Evolutionary conservation across 1,140 invertebrate genomes (phyloP), one percentile per base, ranked within the genome.

Genomic region (Macrobrachium rosenbergii): DNA sequence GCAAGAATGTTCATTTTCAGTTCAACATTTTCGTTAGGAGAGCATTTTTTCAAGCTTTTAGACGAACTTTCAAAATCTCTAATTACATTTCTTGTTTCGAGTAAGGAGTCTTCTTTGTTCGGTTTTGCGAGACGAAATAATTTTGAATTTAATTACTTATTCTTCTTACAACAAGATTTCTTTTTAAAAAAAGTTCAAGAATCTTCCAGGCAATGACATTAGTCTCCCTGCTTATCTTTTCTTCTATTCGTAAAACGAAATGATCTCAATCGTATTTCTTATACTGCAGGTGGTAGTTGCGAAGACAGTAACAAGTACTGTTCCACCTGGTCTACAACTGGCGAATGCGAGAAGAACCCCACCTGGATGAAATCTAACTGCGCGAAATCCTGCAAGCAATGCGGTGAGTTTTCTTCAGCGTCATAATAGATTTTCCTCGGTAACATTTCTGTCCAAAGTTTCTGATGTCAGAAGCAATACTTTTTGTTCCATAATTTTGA

Each of bases 341-440:
- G 91, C 7, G 92, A 92, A 87, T 92, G 92, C 88, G 43, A 89
- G n/a, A 90, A 89, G 69, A 92, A 92, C 89, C 91, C 92, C 12
- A 89, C 90, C 12, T 93, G 91, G 90, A 92, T 93, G 92, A 67
- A 90, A 12, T 72, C 79, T 5, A 90, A 90, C 87, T 93, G 91
- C 90, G 91, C 90, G 83, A 92, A 91, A 90, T 91, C 92, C 3
- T 94, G 91, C 90, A 91, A 88, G 85, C 90, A 85, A 88, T 93
- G 92, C 91, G 84, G 88, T 89, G 28, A 86, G 78, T 23, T 12
- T n/a, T n/a, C n/a, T 23, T 17, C n/a, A 52, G 45, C 5, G 45
- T 52, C 10, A 52, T 52, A 52, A n/a, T n/a, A n/a, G n/a, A 0
- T 52, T 52, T 52, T 52, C 52, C 52, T 52, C 2, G 7, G 52